These are phyloP conservation scores for Temnothorax unifasciatus DNA, from an alignment of 2,888 invertebrate genomes.

Conservation along the genomic window DNA sequence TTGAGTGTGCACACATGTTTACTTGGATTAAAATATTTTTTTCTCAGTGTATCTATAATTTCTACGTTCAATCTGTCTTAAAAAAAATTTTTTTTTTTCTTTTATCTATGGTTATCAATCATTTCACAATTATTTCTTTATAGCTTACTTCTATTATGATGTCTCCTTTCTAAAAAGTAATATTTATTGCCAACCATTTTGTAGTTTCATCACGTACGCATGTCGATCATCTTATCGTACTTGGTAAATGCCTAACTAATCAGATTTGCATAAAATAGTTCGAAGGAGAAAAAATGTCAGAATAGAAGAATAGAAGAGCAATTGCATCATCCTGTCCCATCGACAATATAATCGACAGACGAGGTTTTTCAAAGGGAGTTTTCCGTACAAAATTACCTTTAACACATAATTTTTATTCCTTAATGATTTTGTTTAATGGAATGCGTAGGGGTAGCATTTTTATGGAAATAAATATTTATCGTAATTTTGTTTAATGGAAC, in stretches of 20 bases:
- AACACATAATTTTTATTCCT: neutral
- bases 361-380: neutral
- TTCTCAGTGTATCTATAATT: neutral
- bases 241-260: conserved; percentile 2
- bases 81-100: neutral
- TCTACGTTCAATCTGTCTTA: no score
- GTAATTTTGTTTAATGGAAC: neutral
- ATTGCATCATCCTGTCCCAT: neutral
- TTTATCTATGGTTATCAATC: neutral
- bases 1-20: no score
- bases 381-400: neutral
- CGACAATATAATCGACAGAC: neutral
- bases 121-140: neutral
- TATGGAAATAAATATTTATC: neutral
- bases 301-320: neutral
- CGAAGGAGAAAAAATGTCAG: neutral
- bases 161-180: neutral
- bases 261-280: conserved; percentile 27
- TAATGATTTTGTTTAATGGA: neutral
- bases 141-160: neutral
- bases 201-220: neutral
- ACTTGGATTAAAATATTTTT: no score
- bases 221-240: neutral
- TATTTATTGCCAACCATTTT: neutral
- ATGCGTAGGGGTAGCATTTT: neutral